A percentile compares a stretch with the other conserved stretches of the same genome.
phyloP scores from a whole-genome alignment of 2,113 vertebrate genomes.

The Paralichthys olivaceus region DNA sequence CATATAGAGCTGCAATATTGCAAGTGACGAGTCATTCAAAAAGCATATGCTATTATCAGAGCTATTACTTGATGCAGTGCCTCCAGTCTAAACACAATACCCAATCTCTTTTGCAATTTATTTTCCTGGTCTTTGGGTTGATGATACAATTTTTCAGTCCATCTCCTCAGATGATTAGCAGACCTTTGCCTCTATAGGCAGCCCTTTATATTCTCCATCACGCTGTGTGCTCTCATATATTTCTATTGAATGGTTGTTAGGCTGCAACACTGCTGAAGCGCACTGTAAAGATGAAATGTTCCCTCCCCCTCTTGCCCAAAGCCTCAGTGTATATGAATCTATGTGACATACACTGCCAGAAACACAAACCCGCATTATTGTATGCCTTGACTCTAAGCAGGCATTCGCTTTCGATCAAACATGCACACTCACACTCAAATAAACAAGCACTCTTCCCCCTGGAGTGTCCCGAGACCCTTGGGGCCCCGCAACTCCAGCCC shows the following conservation, averaged over 20 bases:
- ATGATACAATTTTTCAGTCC: conserved; percentile 48
- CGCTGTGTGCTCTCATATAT: conserved; percentile 29
- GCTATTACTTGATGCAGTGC: conserved; percentile 21
- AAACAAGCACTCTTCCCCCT: conserved; percentile 51
- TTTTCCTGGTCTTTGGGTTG: conserved; percentile 43
- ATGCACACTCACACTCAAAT: conserved; percentile 26
- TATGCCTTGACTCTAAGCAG: conserved; percentile 50
- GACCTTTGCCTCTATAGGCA: conserved; percentile 29
- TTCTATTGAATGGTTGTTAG: conserved; percentile 22
- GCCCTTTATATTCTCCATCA: conserved; percentile 28
- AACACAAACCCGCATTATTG: conserved; percentile 34
- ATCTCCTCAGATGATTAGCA: conserved; percentile 53
- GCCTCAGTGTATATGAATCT: conserved; percentile 14
- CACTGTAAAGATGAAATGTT: background rate
- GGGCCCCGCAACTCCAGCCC: conserved; percentile 43
- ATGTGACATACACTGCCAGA: conserved; percentile 37
- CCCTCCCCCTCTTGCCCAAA: conserved; percentile 5
- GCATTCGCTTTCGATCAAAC: conserved; percentile 50
- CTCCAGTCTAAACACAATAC: conserved; percentile 23
- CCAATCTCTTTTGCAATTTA: conserved; percentile 19
- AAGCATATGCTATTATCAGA: background rate
- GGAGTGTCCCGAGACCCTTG: conserved; percentile 58
- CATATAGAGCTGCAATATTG: background rate
- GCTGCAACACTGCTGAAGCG: conserved; percentile 18
- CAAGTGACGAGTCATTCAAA: conserved; percentile 1